These are phyloP conservation scores for Ichneumoninae sp. DNA, from an alignment of 2,888 invertebrate species.

Conservation along the genomic window DNA sequence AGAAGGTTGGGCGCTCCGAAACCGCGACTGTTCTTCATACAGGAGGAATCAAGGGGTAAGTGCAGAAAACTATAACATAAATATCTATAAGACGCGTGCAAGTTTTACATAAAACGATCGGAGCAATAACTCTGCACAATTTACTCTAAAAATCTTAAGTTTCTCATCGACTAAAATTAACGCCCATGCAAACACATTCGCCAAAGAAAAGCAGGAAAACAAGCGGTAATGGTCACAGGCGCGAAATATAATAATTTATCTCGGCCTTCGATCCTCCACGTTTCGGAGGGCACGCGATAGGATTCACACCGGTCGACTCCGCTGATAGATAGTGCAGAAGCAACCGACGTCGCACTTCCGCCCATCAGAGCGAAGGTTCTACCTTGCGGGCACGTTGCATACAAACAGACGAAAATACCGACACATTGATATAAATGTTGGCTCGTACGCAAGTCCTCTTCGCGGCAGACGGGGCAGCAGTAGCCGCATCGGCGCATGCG, in stretches of 20 bases:
- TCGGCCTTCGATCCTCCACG: constrained; percentile 51
- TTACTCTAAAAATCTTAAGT: neutral
- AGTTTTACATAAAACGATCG: neutral
- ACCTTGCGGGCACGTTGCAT: constrained; percentile 42
- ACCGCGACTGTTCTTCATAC: constrained; percentile 36
- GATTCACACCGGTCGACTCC: constrained; percentile 74
- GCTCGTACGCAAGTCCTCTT: neutral
- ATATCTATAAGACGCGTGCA: constrained; percentile 53
- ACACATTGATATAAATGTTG: constrained; percentile 23
- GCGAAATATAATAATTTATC: constrained; percentile 30
- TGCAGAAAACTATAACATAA: constrained; percentile 17
- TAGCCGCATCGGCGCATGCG: constrained; percentile 63
- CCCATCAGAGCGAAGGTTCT: constrained; percentile 61
- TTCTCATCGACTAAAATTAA: constrained; percentile 2
- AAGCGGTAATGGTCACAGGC: neutral
- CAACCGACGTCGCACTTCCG: constrained; percentile 66
- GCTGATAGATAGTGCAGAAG: constrained; percentile 67
- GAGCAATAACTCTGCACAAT: constrained; percentile 8
- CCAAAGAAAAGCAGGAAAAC: neutral
- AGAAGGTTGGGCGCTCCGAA: constrained; percentile 59
- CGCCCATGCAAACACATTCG: neutral
- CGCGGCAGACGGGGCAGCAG: neutral
- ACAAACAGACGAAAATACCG: constrained; percentile 27
- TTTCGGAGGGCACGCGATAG: constrained; percentile 71
- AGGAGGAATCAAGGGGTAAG: constrained; percentile 51